A percentile compares a stretch with the other conserved stretches of the same genome.
These are phyloP conservation scores for Toxotes chatareus DNA, from an alignment of 2,113 vertebrate genomes.

Conservation along the genomic window DNA sequence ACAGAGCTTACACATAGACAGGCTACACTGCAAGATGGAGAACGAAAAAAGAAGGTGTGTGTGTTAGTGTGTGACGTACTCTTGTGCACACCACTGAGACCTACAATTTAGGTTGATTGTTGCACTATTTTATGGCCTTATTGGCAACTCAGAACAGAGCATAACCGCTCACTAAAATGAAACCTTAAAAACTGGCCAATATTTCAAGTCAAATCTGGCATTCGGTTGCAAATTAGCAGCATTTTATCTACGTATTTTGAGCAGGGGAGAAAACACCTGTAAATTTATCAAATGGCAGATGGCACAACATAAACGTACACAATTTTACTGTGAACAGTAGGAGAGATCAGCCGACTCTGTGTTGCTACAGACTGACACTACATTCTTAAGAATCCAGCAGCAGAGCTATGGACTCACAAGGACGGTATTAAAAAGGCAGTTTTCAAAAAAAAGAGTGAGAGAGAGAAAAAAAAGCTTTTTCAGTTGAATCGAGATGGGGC, in stretches of 20 bases:
- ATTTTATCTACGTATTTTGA: neutral
- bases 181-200: neutral
- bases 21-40: slow-evolving; percentile 50
- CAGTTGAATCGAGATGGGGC: slow-evolving; percentile 56
- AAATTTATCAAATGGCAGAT: neutral
- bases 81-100: slow-evolving; percentile 27
- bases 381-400: slow-evolving; percentile 56
- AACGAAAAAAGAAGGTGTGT: slow-evolving; percentile 41
- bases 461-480: slow-evolving; percentile 30
- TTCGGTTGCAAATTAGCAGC: neutral
- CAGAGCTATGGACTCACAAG: slow-evolving; percentile 56
- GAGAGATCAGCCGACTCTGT: slow-evolving; percentile 30
- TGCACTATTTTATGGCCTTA: neutral
- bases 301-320: neutral
- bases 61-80: slow-evolving; percentile 46
- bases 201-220: neutral
- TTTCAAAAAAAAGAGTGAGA: slow-evolving; percentile 13
- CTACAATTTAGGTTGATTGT: neutral
- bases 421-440: slow-evolving; percentile 59
- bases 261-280: neutral
- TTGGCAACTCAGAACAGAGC: neutral
- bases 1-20: slow-evolving; percentile 12
- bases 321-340: slow-evolving; percentile 2
- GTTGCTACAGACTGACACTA: slow-evolving; percentile 43
- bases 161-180: neutral